Percentiles rank a stretch among this genome's conserved stretches.
phyloP scores from a whole-genome alignment of 2,797 vertebrate species.

The Protosalanx chinensis region DNA sequence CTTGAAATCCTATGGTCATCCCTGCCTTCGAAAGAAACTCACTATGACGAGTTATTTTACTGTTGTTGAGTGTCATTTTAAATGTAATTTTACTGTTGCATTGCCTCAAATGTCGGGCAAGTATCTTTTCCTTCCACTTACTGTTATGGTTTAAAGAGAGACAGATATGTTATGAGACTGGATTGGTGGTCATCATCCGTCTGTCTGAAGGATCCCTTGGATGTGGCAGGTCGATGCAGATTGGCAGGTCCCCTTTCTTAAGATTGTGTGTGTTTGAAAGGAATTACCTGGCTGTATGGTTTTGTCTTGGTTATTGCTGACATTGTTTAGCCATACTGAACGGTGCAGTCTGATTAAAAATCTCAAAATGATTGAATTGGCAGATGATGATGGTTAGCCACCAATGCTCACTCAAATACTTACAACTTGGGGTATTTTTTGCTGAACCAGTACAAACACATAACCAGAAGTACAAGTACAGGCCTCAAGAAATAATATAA shows the following conservation, averaged over 20 bases:
- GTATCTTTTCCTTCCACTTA: background rate
- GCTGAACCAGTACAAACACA: too few relatives aligned
- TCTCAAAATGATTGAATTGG: background rate
- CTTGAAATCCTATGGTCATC: background rate
- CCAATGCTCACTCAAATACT: background rate
- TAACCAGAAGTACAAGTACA: too few relatives aligned
- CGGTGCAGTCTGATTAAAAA: background rate
- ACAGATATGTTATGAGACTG: background rate
- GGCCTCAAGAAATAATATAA: too few relatives aligned
- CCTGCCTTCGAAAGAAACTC: constrained; percentile 3
- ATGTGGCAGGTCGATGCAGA: background rate
- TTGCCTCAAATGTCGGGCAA: background rate
- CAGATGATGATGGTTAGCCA: background rate
- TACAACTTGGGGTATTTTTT: too few relatives aligned
- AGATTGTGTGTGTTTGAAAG: background rate
- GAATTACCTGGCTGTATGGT: background rate
- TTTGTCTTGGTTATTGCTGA: background rate
- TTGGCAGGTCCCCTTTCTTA: background rate
- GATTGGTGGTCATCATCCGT: background rate
- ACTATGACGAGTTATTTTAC: too few relatives aligned
- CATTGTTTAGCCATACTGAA: too few relatives aligned
- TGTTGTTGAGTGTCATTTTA: background rate
- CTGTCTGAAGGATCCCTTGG: background rate
- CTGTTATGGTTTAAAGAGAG: background rate
- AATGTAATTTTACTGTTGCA: background rate